Conservation (phyloP, 2,797 vertebrate genomes). For the Cirrhinus mrigala region DNA sequence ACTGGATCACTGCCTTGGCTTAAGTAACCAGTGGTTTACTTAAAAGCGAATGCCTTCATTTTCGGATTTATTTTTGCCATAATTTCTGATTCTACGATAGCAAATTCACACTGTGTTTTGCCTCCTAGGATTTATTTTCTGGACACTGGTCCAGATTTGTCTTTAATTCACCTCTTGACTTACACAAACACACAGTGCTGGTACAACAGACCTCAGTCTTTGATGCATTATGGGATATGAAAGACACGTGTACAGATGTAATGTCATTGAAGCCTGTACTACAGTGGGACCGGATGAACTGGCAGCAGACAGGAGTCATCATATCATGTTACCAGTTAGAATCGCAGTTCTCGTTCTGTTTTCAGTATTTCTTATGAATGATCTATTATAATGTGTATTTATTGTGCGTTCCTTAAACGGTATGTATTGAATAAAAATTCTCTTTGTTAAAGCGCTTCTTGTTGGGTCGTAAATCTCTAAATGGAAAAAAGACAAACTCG, state of each 20-base stretch:
- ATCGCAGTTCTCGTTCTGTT: constrained; percentile 87
- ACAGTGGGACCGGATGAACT: constrained; percentile 72
- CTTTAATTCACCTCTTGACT: constrained; percentile 51
- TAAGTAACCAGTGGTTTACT: constrained; percentile 22
- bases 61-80: constrained; percentile 27
- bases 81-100: not conserved
- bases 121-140: constrained; percentile 45
- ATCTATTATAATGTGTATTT: constrained; percentile 96
- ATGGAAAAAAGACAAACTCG: not conserved
- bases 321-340: constrained; percentile 66
- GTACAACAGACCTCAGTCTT: constrained; percentile 48
- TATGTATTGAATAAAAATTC: constrained; percentile 90
- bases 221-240: constrained; percentile 53
- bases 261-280: constrained; percentile 65
- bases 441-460: constrained; percentile 85
- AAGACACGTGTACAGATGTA: constrained; percentile 63
- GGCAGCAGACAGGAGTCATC: constrained; percentile 60
- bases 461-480: constrained; percentile 77
- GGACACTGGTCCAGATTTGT: constrained; percentile 27
- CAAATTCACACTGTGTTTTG: constrained; percentile 43
- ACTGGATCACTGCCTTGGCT: constrained; percentile 54
- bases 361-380: constrained; percentile 95
- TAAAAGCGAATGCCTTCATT: constrained; percentile 57
- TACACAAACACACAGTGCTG: constrained; percentile 44
- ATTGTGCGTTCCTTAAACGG: constrained; percentile 91